Conservation (phyloP, 2,797 vertebrate species). For the Scolopax bukidnonensis region DNA sequence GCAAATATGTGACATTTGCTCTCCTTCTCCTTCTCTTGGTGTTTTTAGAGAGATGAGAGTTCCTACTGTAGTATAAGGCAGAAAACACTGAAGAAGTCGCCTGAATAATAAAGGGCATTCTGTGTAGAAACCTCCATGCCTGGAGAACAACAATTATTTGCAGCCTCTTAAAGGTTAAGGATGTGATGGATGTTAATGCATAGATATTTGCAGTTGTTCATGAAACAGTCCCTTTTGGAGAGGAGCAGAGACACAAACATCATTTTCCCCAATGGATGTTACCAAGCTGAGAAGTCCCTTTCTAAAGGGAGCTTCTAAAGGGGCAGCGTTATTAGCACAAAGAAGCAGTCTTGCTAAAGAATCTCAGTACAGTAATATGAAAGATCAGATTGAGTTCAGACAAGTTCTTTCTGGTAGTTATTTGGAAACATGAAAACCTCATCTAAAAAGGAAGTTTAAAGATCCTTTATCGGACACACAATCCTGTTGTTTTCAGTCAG, state of each 20-base stretch:
- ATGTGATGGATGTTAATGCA: not conserved
- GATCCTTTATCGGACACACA: not conserved
- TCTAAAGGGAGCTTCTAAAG: not conserved
- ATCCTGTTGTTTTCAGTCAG: not conserved
- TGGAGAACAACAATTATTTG: not conserved
- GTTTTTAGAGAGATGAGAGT: conserved; percentile 29
- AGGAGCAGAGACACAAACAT: conserved; percentile 1
- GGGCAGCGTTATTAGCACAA: not conserved
- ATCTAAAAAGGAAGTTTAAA: not conserved
- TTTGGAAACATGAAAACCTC: not conserved
- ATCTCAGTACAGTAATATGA: not conserved
- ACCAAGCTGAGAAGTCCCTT: not conserved
- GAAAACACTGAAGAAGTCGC: not conserved
- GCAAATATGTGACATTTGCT: conserved; percentile 71
- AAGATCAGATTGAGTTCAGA: not conserved
- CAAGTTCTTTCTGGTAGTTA: not conserved
- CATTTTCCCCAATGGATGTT: not conserved
- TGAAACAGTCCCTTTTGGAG: not conserved
- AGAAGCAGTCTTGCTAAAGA: not conserved
- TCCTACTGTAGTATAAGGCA: not conserved
- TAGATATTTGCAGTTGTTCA: not conserved
- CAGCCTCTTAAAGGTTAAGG: conserved; percentile 34
- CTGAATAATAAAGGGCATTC: conserved; percentile 8
- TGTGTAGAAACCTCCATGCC: conserved; percentile 9
- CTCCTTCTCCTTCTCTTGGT: conserved; percentile 43